Evolutionary conservation across 2,113 vertebrate genomes (phyloP).

Genomic region (Uria lomvia): DNA sequence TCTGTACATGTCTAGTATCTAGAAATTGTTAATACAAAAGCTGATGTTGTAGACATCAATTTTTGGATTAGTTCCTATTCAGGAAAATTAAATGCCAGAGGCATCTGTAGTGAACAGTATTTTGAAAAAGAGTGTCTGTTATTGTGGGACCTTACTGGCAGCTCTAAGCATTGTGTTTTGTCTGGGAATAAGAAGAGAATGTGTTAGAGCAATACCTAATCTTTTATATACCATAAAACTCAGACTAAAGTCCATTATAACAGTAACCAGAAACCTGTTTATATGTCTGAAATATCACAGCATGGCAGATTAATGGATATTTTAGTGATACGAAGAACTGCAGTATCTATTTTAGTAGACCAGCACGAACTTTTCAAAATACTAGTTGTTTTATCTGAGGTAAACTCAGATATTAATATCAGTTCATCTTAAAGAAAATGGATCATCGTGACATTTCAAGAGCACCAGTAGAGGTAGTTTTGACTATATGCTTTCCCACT

Average conservation of each 20-base stretch:
- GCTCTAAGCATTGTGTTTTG: conserved; percentile 1
- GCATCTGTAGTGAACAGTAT: not conserved
- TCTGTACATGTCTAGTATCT: not conserved
- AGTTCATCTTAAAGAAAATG: not conserved
- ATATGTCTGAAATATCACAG: not conserved
- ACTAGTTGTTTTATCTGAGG: not conserved
- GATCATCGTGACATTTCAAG: not conserved
- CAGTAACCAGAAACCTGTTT: not conserved
- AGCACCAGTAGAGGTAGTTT: not conserved
- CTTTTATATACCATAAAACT: not conserved
- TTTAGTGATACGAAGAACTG: not conserved
- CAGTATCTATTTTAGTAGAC: not conserved
- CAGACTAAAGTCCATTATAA: not conserved
- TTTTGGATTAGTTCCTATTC: not conserved
- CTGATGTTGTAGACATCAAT: not conserved
- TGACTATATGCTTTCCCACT: not conserved
- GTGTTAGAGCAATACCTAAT: not conserved
- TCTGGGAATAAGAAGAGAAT: not conserved
- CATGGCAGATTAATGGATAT: not conserved
- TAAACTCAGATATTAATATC: not conserved
- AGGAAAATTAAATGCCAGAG: not conserved
- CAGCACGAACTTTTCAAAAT: not conserved
- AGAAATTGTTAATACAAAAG: not conserved
- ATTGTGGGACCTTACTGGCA: not conserved
- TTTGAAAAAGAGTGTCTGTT: conserved; percentile 16